These are phyloP conservation scores for Timandra comae DNA, from an alignment of 2,888 invertebrate genomes.

Conservation along the genomic window DNA sequence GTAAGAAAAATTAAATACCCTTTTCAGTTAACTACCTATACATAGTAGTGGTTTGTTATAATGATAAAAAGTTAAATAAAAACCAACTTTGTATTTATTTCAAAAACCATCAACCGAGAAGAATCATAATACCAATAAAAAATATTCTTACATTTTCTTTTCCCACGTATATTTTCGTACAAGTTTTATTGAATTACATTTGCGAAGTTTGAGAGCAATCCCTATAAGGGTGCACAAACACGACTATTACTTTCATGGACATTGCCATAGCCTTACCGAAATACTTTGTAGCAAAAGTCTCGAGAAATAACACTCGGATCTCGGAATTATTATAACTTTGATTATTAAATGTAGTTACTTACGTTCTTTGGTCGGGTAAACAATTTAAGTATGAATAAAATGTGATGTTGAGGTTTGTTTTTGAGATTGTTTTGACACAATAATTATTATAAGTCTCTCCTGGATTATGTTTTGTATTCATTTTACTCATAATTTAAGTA, in stretches of 20 bases:
- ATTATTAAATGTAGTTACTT: not conserved
- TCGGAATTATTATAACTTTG: not conserved
- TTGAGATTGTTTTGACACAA: too few relatives aligned
- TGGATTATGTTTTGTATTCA: too few relatives aligned
- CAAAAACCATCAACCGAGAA: constrained; percentile 2
- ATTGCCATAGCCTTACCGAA: constrained; percentile 21
- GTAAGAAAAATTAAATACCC: too few relatives aligned
- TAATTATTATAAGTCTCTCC: too few relatives aligned
- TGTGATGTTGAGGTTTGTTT: too few relatives aligned
- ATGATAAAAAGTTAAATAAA: too few relatives aligned
- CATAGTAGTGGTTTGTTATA: too few relatives aligned
- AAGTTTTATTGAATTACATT: constrained; percentile 34
- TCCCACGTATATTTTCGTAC: constrained; percentile 27
- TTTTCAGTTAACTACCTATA: too few relatives aligned
- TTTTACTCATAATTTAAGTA: too few relatives aligned
- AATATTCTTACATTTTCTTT: constrained; percentile 18
- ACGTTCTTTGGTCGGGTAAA: too few relatives aligned
- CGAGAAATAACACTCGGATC: not conserved
- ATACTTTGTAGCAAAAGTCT: constrained; percentile 1
- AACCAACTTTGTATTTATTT: too few relatives aligned
- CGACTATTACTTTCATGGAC: constrained; percentile 39
- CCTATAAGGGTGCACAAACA: constrained; percentile 45
- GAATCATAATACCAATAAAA: constrained; percentile 14
- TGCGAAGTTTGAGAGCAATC: constrained; percentile 42
- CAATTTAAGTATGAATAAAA: too few relatives aligned